These are phyloP conservation scores for Platerodrilus igneus DNA, from an alignment of 2,888 invertebrate species.

Conservation along the genomic window DNA sequence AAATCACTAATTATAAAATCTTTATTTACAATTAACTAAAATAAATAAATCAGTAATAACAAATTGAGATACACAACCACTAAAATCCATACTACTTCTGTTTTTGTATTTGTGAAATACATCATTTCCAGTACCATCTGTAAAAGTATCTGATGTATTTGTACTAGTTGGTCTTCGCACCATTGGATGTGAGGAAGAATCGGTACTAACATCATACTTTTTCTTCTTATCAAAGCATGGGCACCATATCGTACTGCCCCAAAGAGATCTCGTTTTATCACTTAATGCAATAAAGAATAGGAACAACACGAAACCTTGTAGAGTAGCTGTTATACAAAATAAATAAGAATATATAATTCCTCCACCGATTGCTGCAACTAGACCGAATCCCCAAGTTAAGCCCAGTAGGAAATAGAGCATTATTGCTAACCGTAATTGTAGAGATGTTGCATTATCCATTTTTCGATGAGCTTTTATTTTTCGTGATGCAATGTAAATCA, in stretches of 20 bases:
- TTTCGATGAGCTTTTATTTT: slow-evolving; percentile 11
- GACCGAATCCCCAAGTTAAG: slow-evolving; percentile 56
- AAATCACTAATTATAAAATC: too few species aligned
- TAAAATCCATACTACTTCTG: slow-evolving; percentile 10
- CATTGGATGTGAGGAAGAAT: slow-evolving; percentile 6
- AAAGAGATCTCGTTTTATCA: slow-evolving; percentile 54
- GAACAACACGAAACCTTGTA: slow-evolving; percentile 55
- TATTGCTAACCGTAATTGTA: slow-evolving; percentile 54
- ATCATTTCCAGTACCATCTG: slow-evolving; percentile 10
- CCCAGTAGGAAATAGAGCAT: slow-evolving; percentile 55
- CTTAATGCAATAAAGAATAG: slow-evolving; percentile 55
- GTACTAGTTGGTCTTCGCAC: slow-evolving; percentile 6
- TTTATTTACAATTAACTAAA: too few species aligned
- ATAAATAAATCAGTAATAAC: too few species aligned
- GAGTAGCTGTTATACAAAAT: slow-evolving; percentile 51
- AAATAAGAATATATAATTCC: slow-evolving; percentile 42
- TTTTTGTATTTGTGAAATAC: slow-evolving; percentile 7
- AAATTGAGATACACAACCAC: too few species aligned
- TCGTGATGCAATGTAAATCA: slow-evolving; percentile 10
- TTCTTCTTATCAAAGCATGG: slow-evolving; percentile 6
- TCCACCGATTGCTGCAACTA: slow-evolving; percentile 44
- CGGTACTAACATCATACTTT: slow-evolving; percentile 6
- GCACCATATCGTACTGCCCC: slow-evolving; percentile 9
- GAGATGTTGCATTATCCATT: slow-evolving; percentile 43
- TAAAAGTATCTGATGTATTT: slow-evolving; percentile 8